Percentiles rank a stretch among this genome's conserved stretches.
phyloP scores from a whole-genome alignment of 2,113 vertebrate species.

The Psittacus erithacus region DNA sequence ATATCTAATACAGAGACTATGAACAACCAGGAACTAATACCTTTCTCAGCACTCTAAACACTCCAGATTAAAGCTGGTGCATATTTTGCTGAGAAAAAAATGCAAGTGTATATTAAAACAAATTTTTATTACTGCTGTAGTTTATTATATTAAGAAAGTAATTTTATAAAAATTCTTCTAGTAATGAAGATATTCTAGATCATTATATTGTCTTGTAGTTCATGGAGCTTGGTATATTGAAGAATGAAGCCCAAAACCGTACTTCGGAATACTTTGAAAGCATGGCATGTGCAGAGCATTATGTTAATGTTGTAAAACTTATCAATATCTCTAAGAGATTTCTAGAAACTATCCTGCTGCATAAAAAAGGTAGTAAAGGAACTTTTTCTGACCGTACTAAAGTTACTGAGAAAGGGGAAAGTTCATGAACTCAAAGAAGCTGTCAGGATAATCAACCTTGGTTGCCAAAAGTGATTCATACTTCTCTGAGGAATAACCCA shows the following conservation, averaged over 20 bases:
- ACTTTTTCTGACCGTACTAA: neutral
- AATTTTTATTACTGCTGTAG: neutral
- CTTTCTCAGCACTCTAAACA: neutral
- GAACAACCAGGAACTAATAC: neutral
- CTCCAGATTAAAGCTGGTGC: neutral
- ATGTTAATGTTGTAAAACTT: neutral
- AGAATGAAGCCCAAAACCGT: neutral
- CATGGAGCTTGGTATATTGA: neutral
- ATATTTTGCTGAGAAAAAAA: neutral
- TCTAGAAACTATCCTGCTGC: neutral
- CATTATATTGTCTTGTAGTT: neutral
- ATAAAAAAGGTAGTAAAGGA: slow-evolving; percentile 1
- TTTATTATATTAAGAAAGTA: neutral
- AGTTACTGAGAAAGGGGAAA: neutral
- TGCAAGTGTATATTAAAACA: neutral
- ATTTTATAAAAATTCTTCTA: neutral
- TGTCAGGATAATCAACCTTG: neutral
- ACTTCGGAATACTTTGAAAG: neutral
- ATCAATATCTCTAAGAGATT: neutral
- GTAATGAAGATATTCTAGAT: neutral
- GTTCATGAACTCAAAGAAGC: neutral
- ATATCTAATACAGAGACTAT: neutral
- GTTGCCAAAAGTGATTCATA: neutral
- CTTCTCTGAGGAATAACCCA: neutral
- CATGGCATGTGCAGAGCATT: neutral